Conservation (phyloP, 2,888 invertebrate genomes). For the Molanna angustata region DNA sequence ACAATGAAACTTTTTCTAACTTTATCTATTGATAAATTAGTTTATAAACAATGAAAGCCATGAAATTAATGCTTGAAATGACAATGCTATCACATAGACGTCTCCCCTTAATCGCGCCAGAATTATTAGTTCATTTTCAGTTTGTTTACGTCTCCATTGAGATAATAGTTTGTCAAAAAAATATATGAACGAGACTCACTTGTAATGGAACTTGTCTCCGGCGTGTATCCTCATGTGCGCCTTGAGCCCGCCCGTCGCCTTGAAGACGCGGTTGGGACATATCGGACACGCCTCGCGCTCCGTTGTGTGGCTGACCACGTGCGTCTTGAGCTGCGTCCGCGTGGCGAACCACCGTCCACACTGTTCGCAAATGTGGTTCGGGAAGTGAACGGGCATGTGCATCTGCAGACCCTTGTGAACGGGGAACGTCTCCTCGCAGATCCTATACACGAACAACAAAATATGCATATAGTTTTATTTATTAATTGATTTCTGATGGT, state of each 20-base stretch:
- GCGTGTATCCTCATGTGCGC: conserved; percentile 21
- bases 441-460: conserved; percentile 10
- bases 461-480: too few relatives aligned
- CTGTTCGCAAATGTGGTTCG: conserved; percentile 27
- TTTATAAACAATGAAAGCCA: too few relatives aligned
- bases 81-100: too few relatives aligned
- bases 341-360: conserved; percentile 24
- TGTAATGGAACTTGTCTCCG: conserved; percentile 38
- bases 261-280: conserved; percentile 21
- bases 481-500: too few relatives aligned
- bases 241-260: conserved; percentile 19
- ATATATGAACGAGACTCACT: too few relatives aligned
- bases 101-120: too few relatives aligned
- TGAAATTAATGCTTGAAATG: too few relatives aligned
- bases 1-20: too few relatives aligned
- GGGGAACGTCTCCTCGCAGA: conserved; percentile 25
- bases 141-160: too few relatives aligned
- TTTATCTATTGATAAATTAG: too few relatives aligned
- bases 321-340: conserved; percentile 16
- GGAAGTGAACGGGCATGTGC: conserved; percentile 27
- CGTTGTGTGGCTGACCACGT: conserved; percentile 17
- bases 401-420: conserved; percentile 20
- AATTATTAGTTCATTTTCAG: too few relatives aligned
- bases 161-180: too few relatives aligned
- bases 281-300: conserved; percentile 20